Evolutionary conservation across 2,113 vertebrate species (phyloP).

Genomic region (Ptilorrhoa leucosticta): DNA sequence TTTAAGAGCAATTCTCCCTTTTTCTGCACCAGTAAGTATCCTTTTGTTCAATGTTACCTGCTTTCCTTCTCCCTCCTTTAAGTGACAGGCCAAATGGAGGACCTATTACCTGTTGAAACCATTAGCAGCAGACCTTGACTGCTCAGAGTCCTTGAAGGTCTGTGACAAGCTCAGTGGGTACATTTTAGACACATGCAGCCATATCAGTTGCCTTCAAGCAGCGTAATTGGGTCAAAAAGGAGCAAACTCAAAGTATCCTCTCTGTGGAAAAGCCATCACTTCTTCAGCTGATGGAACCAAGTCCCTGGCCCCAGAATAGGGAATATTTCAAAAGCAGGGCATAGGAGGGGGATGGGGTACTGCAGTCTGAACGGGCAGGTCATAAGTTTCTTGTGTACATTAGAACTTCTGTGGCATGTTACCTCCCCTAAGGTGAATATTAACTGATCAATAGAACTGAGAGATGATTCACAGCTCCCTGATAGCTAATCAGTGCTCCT

Average conservation of each 20-base stretch:
- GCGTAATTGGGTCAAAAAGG: background rate
- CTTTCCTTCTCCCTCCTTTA: background rate
- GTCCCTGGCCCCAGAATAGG: background rate
- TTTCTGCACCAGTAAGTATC: background rate
- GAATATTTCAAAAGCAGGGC: background rate
- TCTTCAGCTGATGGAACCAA: background rate
- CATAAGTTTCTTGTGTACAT: background rate
- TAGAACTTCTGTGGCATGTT: background rate
- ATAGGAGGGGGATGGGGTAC: background rate
- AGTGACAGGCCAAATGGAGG: background rate
- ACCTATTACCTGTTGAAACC: background rate
- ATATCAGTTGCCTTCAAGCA: background rate
- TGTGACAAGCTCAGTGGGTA: background rate
- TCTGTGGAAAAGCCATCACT: background rate
- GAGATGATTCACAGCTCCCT: background rate
- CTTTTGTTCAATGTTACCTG: background rate
- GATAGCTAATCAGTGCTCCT: background rate
- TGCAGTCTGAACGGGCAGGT: background rate
- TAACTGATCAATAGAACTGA: background rate
- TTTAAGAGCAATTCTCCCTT: background rate
- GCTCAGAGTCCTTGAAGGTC: background rate
- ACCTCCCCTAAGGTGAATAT: background rate
- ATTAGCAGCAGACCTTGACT: background rate
- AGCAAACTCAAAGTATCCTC: background rate
- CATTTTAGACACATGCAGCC: background rate